phyloP scores from a whole-genome alignment of 2,113 vertebrate species.

The Anolis carolinensis region DNA sequence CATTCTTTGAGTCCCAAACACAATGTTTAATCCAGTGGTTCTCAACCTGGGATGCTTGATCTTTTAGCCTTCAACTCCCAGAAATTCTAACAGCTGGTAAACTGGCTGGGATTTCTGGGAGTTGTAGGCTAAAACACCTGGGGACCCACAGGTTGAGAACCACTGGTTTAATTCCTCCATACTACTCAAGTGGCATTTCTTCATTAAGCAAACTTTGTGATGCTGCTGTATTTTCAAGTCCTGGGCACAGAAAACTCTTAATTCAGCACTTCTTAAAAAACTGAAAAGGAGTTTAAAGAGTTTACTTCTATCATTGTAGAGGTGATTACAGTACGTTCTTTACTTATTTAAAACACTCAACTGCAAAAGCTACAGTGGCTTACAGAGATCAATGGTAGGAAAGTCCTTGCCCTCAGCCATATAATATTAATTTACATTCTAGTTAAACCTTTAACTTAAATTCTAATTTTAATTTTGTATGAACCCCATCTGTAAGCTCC shows the following conservation, averaged over 20 bases:
- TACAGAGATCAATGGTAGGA: not conserved
- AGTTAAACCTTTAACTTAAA: not conserved
- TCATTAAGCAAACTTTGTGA: not conserved
- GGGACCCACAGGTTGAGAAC: no score
- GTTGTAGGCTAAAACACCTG: no score
- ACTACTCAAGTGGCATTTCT: not conserved
- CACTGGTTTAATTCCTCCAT: not conserved
- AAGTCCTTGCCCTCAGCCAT: not conserved
- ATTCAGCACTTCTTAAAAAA: not conserved
- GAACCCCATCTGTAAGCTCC: not conserved
- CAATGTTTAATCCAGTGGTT: no score
- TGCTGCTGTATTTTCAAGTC: not conserved
- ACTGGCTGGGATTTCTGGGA: no score
- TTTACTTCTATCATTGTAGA: slow-evolving; percentile 2
- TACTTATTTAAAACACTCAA: not conserved
- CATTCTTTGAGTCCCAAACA: not conserved
- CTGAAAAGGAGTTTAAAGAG: not conserved
- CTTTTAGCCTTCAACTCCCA: no score
- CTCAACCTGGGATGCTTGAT: no score
- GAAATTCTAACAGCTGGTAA: no score
- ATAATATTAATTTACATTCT: not conserved
- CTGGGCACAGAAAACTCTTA: not conserved
- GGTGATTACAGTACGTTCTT: not conserved
- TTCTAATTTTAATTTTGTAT: not conserved
- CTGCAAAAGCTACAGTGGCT: not conserved